A percentile compares a stretch with the other conserved stretches of the same genome.
These are phyloP conservation scores for Falco novaeseelandiae DNA, from an alignment of 2,797 vertebrate genomes.

Conservation along the genomic window DNA sequence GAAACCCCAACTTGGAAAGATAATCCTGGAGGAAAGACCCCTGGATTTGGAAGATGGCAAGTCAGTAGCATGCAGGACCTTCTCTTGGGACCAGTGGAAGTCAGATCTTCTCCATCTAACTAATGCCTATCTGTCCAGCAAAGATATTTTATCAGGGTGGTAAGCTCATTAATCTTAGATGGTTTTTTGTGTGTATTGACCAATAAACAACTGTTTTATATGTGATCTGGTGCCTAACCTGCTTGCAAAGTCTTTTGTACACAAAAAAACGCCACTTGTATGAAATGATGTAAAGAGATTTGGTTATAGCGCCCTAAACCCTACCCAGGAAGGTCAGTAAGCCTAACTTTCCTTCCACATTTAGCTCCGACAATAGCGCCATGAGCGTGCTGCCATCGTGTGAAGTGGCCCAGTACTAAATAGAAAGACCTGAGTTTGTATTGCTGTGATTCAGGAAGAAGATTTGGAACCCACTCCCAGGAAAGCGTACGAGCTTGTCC, in stretches of 20 bases:
- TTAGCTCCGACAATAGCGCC: background rate
- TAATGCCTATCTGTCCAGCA: background rate
- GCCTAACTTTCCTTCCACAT: background rate
- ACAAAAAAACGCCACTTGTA: background rate
- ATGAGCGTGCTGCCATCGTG: background rate
- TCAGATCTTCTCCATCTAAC: background rate
- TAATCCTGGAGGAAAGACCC: background rate
- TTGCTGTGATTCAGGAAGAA: background rate
- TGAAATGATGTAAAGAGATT: background rate
- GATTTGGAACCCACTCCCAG: background rate
- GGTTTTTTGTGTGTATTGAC: background rate
- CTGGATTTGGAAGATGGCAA: background rate
- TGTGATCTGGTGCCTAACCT: background rate
- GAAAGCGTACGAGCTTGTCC: background rate
- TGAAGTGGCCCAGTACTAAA: background rate
- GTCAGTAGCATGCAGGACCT: background rate
- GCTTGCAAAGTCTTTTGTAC: background rate
- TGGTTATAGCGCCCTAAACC: background rate
- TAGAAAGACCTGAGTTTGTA: background rate
- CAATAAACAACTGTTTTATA: background rate
- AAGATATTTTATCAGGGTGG: background rate
- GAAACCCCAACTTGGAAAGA: background rate
- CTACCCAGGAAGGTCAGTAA: background rate
- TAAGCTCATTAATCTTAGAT: background rate
- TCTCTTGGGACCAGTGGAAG: background rate